Percentiles rank a stretch among this genome's conserved stretches.
Conservation (phyloP, 2,888 invertebrate genomes). For the Watsonalla binaria region DNA sequence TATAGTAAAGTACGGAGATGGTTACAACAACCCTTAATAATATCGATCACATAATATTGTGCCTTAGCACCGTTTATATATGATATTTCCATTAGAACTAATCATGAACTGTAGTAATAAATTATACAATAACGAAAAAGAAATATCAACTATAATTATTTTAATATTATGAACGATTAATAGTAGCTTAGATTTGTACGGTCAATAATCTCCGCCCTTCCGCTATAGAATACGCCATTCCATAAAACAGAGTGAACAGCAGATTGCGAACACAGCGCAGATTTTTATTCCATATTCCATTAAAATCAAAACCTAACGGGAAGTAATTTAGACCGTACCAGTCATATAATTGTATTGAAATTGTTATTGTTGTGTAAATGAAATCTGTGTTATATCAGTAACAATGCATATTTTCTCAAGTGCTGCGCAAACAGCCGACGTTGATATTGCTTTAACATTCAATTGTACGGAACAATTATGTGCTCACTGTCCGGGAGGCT, state of each 20-base stretch:
- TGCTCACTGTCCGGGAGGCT: conserved; percentile 20
- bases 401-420: conserved; percentile 3
- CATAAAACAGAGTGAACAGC: background rate
- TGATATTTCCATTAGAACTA: too few relatives aligned
- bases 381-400: background rate
- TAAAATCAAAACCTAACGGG: background rate
- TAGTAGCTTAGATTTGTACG: too few relatives aligned
- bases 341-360: background rate
- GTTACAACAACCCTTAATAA: too few relatives aligned
- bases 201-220: too few relatives aligned
- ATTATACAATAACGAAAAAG: too few relatives aligned
- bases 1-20: too few relatives aligned
- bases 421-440: conserved; percentile 10
- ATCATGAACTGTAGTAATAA: too few relatives aligned
- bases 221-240: too few relatives aligned
- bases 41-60: too few relatives aligned
- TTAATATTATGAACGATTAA: too few relatives aligned
- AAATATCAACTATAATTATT: too few relatives aligned
- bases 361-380: background rate
- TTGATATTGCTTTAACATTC: conserved; percentile 17
- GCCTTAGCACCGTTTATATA: too few relatives aligned
- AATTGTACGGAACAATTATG: conserved; percentile 30
- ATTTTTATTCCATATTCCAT: background rate
- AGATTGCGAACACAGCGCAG: background rate
- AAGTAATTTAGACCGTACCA: background rate